phyloP scores from a whole-genome alignment of 37 sponge, comb jelly and placozoan species.

The Eunapius fragilis region DNA sequence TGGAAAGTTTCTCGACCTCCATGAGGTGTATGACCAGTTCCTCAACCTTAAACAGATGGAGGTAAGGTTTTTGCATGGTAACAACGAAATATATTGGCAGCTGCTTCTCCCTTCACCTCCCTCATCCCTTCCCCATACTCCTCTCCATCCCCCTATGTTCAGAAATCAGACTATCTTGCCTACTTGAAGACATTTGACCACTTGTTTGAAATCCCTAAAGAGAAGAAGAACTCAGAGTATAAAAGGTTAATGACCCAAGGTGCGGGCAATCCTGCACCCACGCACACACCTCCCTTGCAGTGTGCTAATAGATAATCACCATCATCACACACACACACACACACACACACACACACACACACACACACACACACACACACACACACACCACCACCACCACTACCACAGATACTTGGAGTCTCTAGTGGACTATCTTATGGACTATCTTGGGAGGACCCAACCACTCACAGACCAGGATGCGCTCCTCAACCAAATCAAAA shows the following conservation, averaged over 20 bases:
- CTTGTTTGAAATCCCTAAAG: conserved; percentile 91
- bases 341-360: conserved; percentile 18
- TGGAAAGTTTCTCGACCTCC: conserved; percentile 95
- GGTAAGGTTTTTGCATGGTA: conserved; percentile 13
- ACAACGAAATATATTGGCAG: not conserved
- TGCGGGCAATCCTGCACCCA: not conserved
- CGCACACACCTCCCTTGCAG: not conserved
- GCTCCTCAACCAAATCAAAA: conserved; percentile 40
- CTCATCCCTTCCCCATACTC: not conserved
- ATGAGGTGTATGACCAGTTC: conserved; percentile 68
- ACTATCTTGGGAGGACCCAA: conserved; percentile 68
- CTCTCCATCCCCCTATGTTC: not conserved
- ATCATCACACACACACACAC: not conserved
- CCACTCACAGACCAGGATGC: conserved; percentile 75
- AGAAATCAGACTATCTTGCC: conserved; percentile 88
- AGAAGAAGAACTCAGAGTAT: conserved; percentile 86
- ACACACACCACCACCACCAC: not conserved
- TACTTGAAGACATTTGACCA: conserved; percentile 89
- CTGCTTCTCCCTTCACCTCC: not conserved
- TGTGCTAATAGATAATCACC: not conserved
- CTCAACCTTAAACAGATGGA: conserved; percentile 84
- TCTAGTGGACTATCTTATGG: conserved; percentile 77
- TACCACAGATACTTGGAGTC: conserved; percentile 63
- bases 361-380: not conserved
- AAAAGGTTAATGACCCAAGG: conserved; percentile 62